Base-by-base conservation (phyloP, 1,140 invertebrate species). In the Bactericera cockerelli region DNA sequence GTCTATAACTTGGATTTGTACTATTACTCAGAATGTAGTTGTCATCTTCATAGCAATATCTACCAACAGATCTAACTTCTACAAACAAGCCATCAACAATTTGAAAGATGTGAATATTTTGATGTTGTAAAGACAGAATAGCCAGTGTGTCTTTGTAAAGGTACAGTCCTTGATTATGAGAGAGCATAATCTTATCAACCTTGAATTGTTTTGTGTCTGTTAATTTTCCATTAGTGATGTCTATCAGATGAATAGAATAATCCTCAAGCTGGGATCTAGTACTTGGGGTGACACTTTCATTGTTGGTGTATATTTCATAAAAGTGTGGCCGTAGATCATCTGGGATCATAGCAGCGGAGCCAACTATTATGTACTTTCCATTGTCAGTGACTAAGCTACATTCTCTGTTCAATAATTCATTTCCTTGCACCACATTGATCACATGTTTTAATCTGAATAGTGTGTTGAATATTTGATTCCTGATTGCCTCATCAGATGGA, bases 151-250 rank as follows among this genome's bases (percentile, higher is more conserved):
- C 82, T 71, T 89, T 89, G 67, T 93, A 93, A 56, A 97, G 77
- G 70, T 95, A 98, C 25, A 98, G 77, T 19, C 93, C 93, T 76
- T 97, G 93, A 76, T 98, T 97, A 68, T 97, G 92, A 1, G 93
- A 93, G 16, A 97, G 75, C 68, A 89, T 91, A 65, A 98, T 96
- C 75, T 94, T 95, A 70, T 98, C 93, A 16, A 86, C 42, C n/a
- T 87, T 84, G 72, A 96, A 93, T 54, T 83, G 78, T 63, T 83
- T 78, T 26, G 80, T 82, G 72, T 96, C 90, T 71, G 83, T 86
- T 24, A 93, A 73, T 66, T 79, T 78, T 11, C 93, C 93, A 58
- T 78, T 73, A 55, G 79, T 77, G 42, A 97, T 74, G 68, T 96
- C 89, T 10, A 98, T 82, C 56, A 97, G 75, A 73, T 93, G 86